These are phyloP conservation scores for Entelurus aequoreus DNA, from an alignment of 2,113 vertebrate species.

Conservation along the genomic window DNA sequence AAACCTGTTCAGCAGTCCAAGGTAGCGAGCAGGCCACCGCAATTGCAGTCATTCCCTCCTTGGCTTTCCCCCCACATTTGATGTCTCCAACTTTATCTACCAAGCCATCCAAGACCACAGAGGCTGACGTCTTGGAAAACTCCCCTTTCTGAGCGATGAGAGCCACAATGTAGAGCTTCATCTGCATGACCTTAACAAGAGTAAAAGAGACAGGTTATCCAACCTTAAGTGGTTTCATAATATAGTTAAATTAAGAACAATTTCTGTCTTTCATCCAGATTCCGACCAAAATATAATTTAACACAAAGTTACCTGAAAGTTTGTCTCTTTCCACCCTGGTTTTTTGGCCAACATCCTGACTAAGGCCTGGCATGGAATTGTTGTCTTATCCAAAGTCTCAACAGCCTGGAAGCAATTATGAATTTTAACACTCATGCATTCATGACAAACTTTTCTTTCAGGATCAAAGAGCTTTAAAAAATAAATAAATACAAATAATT, in stretches of 20 bases:
- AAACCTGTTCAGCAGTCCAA: conserved; percentile 95
- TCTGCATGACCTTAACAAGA: conserved; percentile 88
- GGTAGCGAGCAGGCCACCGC: conserved; percentile 85
- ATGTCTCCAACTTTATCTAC: conserved; percentile 95
- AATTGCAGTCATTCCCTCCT: conserved; percentile 89
- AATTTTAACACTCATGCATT: background rate
- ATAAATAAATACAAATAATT: background rate
- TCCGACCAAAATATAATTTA: background rate
- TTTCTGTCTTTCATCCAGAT: background rate
- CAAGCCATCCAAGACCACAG: conserved; percentile 86
- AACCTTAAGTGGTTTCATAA: too few species aligned
- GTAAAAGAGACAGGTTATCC: background rate
- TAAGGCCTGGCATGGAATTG: conserved; percentile 94
- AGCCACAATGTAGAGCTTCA: conserved; percentile 91
- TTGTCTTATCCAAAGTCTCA: conserved; percentile 85
- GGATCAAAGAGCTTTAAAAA: conserved; percentile 1
- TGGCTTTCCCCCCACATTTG: conserved; percentile 93
- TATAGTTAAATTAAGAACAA: background rate
- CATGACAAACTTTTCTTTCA: background rate
- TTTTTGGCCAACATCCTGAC: conserved; percentile 97
- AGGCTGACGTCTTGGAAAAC: conserved; percentile 93
- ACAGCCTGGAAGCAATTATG: conserved; percentile 74
- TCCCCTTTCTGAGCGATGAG: conserved; percentile 86
- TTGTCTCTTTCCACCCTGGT: conserved; percentile 98
- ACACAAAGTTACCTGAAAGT: conserved; percentile 85